These are phyloP conservation scores for Melinaea marsaeus DNA, from an alignment of 2,888 invertebrate species.

Conservation along the genomic window DNA sequence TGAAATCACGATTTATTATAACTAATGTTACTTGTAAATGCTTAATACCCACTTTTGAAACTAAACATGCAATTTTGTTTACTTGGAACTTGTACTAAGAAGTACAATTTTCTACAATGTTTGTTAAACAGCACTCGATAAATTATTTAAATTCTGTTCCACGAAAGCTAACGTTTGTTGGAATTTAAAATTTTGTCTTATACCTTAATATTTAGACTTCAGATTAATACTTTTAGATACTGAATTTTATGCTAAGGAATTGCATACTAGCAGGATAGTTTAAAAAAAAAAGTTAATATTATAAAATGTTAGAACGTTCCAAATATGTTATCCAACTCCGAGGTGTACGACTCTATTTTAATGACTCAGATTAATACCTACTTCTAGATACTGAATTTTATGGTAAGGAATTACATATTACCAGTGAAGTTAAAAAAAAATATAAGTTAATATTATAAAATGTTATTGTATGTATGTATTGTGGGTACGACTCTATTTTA, in stretches of 20 bases:
- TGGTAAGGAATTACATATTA: no score
- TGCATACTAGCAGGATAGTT: no score
- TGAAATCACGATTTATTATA: slow-evolving; percentile 5
- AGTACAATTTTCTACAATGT: not conserved
- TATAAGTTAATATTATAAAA: no score
- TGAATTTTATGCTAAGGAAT: not conserved
- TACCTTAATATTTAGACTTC: no score
- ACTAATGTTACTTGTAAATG: slow-evolving; percentile 1
- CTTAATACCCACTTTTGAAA: not conserved
- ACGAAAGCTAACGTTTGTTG: no score
- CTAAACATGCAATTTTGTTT: slow-evolving; percentile 3
- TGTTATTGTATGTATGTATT: not conserved
- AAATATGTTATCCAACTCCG: not conserved
- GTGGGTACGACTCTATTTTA: slow-evolving; percentile 9
- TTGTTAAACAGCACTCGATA: no score
- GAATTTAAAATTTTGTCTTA: no score
- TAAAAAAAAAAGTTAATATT: not conserved
- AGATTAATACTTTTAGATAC: not conserved
- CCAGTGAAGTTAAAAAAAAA: no score
- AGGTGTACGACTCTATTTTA: slow-evolving; percentile 10
- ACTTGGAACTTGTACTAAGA: slow-evolving; percentile 2
- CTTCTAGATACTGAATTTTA: no score
- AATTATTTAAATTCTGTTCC: no score
- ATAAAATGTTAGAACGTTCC: slow-evolving; percentile 2
- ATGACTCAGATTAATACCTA: slow-evolving; percentile 13